These are phyloP conservation scores for Lutjanus campechanus DNA, from an alignment of 2,797 vertebrate species.

Conservation along the genomic window DNA sequence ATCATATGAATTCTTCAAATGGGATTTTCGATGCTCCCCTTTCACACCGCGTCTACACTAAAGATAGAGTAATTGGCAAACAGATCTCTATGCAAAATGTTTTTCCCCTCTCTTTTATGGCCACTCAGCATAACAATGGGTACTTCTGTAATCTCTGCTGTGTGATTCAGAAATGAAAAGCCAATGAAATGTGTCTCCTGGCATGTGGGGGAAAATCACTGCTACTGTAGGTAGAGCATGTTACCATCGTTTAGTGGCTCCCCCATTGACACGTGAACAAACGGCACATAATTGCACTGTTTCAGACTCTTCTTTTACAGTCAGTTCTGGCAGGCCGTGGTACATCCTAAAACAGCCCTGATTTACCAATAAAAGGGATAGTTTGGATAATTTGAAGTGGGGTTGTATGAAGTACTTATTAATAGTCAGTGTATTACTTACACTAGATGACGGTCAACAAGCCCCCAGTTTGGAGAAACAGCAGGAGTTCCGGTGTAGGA, in stretches of 20 bases:
- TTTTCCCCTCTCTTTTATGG: conserved; percentile 68
- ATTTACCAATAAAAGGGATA: background rate
- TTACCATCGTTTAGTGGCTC: conserved; percentile 43
- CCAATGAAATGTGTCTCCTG: conserved; percentile 64
- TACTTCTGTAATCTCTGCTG: conserved; percentile 68
- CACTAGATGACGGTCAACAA: no score
- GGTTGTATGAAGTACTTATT: no score
- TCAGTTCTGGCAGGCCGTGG: conserved; percentile 4
- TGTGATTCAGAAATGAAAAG: conserved; percentile 67
- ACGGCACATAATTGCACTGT: conserved; percentile 22
- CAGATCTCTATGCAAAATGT: conserved; percentile 71
- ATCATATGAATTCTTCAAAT: conserved; percentile 78
- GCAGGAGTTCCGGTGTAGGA: no score
- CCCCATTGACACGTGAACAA: conserved; percentile 40
- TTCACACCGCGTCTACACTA: conserved; percentile 74
- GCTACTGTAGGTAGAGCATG: conserved; percentile 28
- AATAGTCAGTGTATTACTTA: no score
- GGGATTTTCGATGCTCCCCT: conserved; percentile 68
- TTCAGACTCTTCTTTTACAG: conserved; percentile 5
- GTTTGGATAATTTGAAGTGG: no score
- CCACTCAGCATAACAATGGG: conserved; percentile 74
- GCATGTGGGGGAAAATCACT: conserved; percentile 50
- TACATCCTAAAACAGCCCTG: conserved; percentile 21
- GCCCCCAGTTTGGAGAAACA: no score
- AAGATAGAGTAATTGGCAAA: conserved; percentile 81